Evolutionary conservation across 2,113 vertebrate species (phyloP).

Genomic region (Hypomesus transpacificus): DNA sequence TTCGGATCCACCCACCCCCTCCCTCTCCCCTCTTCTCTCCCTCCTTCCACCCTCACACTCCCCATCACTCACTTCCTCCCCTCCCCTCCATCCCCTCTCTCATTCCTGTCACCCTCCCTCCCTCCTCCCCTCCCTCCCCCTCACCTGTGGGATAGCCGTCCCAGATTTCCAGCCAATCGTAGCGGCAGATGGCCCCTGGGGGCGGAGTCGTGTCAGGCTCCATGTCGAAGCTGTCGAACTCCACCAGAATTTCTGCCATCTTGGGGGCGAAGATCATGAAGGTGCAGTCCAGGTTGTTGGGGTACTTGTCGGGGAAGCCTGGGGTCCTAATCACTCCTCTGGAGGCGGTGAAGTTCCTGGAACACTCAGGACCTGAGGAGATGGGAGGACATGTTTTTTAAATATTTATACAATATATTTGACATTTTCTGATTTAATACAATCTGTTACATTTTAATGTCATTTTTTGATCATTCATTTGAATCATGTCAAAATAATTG

Average conservation of each 20-base stretch:
- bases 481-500: no score
- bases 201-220: conserved; percentile 89
- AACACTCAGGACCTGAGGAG: conserved; percentile 88
- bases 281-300: conserved; percentile 95
- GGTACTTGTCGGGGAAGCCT: conserved; percentile 95
- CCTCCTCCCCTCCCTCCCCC: conserved; percentile 23
- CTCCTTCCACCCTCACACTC: not conserved
- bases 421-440: no score
- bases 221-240: conserved; percentile 97
- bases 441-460: no score
- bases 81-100: not conserved
- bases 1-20: not conserved
- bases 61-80: not conserved
- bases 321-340: conserved; percentile 92
- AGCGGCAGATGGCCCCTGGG: conserved; percentile 86
- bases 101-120: not conserved
- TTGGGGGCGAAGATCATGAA: conserved; percentile 97
- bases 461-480: no score
- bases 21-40: not conserved
- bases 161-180: conserved; percentile 96
- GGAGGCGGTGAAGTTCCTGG: conserved; percentile 88
- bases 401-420: no score
- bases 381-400: not conserved
- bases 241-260: conserved; percentile 94
- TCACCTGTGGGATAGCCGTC: conserved; percentile 96